A percentile compares a stretch with the other conserved stretches of the same genome.
Evolutionary conservation across 2,797 vertebrate genomes (phyloP).

Genomic region (Chelon labrosus): DNA sequence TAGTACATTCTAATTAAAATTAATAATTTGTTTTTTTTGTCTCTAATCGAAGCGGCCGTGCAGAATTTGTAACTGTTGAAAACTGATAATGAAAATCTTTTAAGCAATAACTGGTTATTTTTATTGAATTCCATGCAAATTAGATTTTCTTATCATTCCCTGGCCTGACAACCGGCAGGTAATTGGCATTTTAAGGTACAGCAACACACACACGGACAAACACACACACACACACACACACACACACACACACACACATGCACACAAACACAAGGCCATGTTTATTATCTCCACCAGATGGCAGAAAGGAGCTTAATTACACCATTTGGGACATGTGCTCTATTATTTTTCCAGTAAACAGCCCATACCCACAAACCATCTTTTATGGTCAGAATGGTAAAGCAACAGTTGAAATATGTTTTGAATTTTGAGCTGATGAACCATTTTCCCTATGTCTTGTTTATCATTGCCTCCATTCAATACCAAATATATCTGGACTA

Average conservation of each 20-base stretch:
- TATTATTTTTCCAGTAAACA: not conserved
- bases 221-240: not conserved
- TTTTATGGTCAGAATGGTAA: not conserved
- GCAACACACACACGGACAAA: not conserved
- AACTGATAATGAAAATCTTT: constrained; percentile 14
- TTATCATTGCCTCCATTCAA: not conserved
- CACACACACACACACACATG: not conserved
- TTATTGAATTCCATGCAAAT: constrained; percentile 29
- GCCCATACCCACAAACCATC: not conserved
- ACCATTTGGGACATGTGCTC: not conserved
- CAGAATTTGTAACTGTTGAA: not conserved
- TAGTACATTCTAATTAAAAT: not conserved
- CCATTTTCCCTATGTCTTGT: not conserved
- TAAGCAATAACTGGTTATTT: constrained; percentile 9
- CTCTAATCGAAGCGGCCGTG: not conserved
- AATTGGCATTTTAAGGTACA: constrained; percentile 26
- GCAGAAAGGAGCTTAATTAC: constrained; percentile 39
- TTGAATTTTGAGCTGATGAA: not conserved
- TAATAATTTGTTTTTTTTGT: not conserved
- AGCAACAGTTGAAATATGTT: not conserved
- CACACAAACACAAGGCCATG: not conserved
- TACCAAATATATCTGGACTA: not conserved
- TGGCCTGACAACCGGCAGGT: not conserved
- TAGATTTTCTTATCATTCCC: constrained; percentile 38
- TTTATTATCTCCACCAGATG: constrained; percentile 56